phyloP scores from a whole-genome alignment of 1,140 invertebrate genomes.

The Drosophila tani region DNA sequence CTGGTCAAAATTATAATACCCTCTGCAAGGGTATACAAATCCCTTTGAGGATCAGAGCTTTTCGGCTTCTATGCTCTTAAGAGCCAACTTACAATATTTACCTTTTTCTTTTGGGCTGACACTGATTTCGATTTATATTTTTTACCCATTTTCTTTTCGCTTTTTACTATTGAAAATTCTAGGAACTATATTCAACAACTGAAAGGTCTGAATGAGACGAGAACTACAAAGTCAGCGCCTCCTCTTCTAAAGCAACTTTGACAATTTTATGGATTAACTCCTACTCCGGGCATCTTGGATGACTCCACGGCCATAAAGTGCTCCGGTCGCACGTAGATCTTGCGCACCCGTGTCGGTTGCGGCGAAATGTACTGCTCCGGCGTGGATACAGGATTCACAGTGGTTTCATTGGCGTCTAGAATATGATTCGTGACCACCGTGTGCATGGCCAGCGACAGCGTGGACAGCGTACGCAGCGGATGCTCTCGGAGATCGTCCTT shows the following conservation, averaged over 20 bases:
- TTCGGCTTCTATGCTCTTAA: neutral
- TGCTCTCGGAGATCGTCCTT: slow-evolving; percentile 86
- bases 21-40: no score
- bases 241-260: slow-evolving; percentile 1
- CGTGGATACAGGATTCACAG: neutral
- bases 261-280: slow-evolving; percentile 8
- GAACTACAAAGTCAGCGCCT: slow-evolving; percentile 4
- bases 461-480: slow-evolving; percentile 87
- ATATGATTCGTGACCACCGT: slow-evolving; percentile 85
- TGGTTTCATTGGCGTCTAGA: slow-evolving; percentile 29
- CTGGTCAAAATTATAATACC: no score
- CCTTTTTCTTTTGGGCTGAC: slow-evolving; percentile 30
- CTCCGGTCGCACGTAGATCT: slow-evolving; percentile 58
- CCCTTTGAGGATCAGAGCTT: neutral
- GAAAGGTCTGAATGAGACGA: neutral
- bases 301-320: slow-evolving; percentile 54
- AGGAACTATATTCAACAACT: neutral
- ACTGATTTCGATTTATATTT: slow-evolving; percentile 32
- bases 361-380: slow-evolving; percentile 44
- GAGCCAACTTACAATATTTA: neutral
- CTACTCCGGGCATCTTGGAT: neutral
- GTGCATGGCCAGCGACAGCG: slow-evolving; percentile 88
- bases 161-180: neutral
- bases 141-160: slow-evolving; percentile 33
- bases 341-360: slow-evolving; percentile 30